Base-by-base conservation (phyloP, 2,797 vertebrate genomes). In the Enteromius argenteus region DNA sequence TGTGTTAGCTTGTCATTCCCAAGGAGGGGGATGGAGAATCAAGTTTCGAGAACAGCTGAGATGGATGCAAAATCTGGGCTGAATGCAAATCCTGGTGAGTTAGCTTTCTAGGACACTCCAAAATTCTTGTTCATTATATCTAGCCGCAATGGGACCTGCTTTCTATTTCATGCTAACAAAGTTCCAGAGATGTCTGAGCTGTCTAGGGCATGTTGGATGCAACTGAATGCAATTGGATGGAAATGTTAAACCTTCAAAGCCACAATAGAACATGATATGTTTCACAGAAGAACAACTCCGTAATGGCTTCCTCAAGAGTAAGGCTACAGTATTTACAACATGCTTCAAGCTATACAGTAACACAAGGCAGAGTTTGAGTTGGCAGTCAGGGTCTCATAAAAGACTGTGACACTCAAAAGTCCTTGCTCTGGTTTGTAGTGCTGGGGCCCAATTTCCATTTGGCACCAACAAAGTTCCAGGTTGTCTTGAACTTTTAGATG, bases 21-120 rank as follows among this genome's bases (percentile, higher is more conserved):
- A 78, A 78, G 74, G 75, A 60, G 51, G 64, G 82, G 37, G 39
- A 78, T 11, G 8, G 11, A 85, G 78, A 81, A 42, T 80, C 78
- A 58, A 67, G 60, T 85, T 85, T 80, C 77, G 8, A 69, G 35
- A 80, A 76, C 77, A 85, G 79, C 84, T 85, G 78, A 68, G 30
- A 79, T 72, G 32, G 30, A 79, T 77, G 73, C 62, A 83, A 32
- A 77, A 77, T 68, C 62, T 42, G n/a, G 44, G 42, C 15, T 84
- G 56, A 62, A 62, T 73, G 14, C 32, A 35, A 44, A 46, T 78
- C 35, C 46, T 79, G 82, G 60, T 60, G 21, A 67, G 15, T 32
- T 14, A 74, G n/a, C 8, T 42, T 79, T 69, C 15, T 62, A 66
- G 68, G 44, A 74, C 78, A 58, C 17, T 67, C n/a, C 4, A 19